Evolutionary conservation across 92 coral and sea anemone species (phyloP), one percentile per base, ranked within the genome.

Genomic region (Phenganax subtilis): DNA sequence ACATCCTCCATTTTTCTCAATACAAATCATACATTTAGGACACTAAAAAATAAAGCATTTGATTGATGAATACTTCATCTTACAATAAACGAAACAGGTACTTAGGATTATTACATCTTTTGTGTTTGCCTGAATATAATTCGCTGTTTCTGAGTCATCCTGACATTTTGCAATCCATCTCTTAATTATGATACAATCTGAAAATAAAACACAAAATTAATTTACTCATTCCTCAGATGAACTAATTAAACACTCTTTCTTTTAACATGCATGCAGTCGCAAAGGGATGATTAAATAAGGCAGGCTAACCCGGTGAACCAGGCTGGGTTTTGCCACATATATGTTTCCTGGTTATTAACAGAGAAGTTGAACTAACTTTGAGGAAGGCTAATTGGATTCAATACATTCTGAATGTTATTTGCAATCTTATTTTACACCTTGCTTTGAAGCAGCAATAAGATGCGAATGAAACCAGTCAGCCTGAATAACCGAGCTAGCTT

Each of bases 1-100:
- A 81, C 97, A 93, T 17, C 97, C 97, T 44, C 97, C 97, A 75
- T 93, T 93, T 88, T 93, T 93, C 73, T 93, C 97, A 10, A 93
- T 93, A 76, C 97, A 93, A 81, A 93, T 93, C 72, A 92, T 91
- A 85, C 97, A 93, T n/a, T 89, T 88, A 11, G 97, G 97, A 75
- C 97, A 93, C 97, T 93, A 82, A 10, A 51, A 65, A 25, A 14
- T 55, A 59, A 84, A 79, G 57, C 11, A 74, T 8, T 63, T 64
- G 54, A 6, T 14, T 57, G 7, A 7, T 9, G 7, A 15, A 69
- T 69, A 30, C 25, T 61, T 28, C n/a, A 14, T 61, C 8, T 61
- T 7, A 61, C 7, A 61, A 61, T 61, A 14, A 6, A 61, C 6
- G 7, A 61, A 15, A 17, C 20, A 12, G 67, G 6, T 37, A 6